Conservation (phyloP, 2,888 invertebrate genomes). For the Cheilosia impressa region DNA sequence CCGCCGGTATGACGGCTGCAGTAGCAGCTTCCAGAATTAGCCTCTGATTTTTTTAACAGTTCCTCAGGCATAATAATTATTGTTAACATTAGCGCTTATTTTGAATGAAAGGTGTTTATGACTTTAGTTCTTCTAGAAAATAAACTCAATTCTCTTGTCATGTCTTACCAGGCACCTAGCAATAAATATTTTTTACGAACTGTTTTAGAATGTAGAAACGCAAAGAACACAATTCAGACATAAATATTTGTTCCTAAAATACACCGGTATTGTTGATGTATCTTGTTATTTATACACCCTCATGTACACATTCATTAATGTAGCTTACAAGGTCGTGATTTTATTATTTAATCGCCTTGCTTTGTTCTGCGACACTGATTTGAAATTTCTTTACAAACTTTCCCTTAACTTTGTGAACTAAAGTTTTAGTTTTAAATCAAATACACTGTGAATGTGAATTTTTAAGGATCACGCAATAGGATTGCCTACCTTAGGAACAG, state of each 20-base stretch:
- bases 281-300: background rate
- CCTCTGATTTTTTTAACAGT: no score
- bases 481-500: no score
- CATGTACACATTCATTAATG: background rate
- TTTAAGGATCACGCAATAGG: no score
- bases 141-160: slow-evolving; percentile 3
- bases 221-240: background rate
- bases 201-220: slow-evolving; percentile 2
- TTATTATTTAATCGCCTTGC: background rate
- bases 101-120: slow-evolving; percentile 28
- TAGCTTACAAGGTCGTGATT: slow-evolving; percentile 2
- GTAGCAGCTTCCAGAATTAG: no score
- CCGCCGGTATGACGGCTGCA: no score
- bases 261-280: background rate
- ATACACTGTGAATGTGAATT: no score
- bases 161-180: slow-evolving; percentile 14
- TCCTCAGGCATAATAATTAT: background rate
- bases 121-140: background rate
- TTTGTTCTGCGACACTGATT: no score
- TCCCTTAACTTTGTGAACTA: no score
- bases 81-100: slow-evolving; percentile 21
- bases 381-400: no score
- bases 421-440: no score
- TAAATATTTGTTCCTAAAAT: slow-evolving; percentile 11
- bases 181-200: slow-evolving; percentile 35